Percentiles rank a stretch among this genome's conserved stretches.
These are phyloP conservation scores for Apodemia zela DNA, from an alignment of 2,888 invertebrate genomes.

Conservation along the genomic window DNA sequence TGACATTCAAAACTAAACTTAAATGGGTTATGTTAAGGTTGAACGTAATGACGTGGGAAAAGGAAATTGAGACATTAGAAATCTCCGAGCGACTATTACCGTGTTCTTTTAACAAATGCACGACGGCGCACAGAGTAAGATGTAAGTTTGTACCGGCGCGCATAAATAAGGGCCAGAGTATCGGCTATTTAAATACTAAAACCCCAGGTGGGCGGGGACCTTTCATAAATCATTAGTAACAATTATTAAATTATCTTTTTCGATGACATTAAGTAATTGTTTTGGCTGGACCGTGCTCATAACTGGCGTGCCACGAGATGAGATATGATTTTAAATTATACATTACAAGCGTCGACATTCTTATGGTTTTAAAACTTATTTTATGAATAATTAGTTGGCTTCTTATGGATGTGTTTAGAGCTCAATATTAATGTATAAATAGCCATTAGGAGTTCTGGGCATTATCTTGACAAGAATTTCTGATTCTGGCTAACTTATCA, in stretches of 20 bases:
- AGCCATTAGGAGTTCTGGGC: background rate
- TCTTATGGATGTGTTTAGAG: slow-evolving; percentile 3
- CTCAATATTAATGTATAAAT: background rate
- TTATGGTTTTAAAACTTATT: slow-evolving; percentile 45
- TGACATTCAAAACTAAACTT: slow-evolving; percentile 39
- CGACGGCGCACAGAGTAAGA: slow-evolving; percentile 69
- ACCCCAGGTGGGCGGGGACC: slow-evolving; percentile 74
- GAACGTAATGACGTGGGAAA: slow-evolving; percentile 35
- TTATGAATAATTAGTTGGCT: slow-evolving; percentile 28
- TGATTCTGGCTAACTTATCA: too few relatives aligned
- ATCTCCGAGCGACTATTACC: slow-evolving; percentile 72
- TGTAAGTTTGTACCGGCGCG: slow-evolving; percentile 67
- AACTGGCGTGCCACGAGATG: slow-evolving; percentile 57
- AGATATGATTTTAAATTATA: slow-evolving; percentile 61
- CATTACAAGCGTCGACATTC: slow-evolving; percentile 50
- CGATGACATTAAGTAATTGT: slow-evolving; percentile 80
- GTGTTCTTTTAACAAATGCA: slow-evolving; percentile 79
- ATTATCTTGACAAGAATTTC: too few relatives aligned
- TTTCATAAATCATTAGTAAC: slow-evolving; percentile 70
- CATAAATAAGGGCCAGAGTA: slow-evolving; percentile 71
- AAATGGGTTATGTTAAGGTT: slow-evolving; percentile 38
- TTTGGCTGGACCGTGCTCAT: slow-evolving; percentile 55
- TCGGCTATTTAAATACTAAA: slow-evolving; percentile 70
- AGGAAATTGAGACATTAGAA: slow-evolving; percentile 79
- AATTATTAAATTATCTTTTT: slow-evolving; percentile 80